These are phyloP conservation scores for Camptogramma bilineatum DNA, from an alignment of 2,888 invertebrate genomes.

Conservation along the genomic window DNA sequence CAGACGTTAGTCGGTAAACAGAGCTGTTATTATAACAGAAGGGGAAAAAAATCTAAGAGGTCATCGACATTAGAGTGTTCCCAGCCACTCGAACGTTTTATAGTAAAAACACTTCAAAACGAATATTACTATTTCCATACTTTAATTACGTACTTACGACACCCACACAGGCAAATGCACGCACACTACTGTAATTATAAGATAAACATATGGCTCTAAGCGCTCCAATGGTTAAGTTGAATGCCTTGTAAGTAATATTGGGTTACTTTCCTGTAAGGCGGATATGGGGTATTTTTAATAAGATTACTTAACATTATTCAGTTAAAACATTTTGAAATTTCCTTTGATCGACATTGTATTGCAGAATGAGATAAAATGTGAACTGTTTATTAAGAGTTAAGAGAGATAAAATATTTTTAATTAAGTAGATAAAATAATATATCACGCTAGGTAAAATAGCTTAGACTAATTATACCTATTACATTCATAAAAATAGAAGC, in stretches of 20 bases:
- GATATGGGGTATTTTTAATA: conserved; percentile 29
- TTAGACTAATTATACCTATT: not conserved
- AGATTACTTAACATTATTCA: conserved; percentile 5
- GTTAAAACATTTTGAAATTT: conserved; percentile 1
- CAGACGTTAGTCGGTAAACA: conserved; percentile 72
- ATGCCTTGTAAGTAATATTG: conserved; percentile 61
- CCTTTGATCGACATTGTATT: not conserved
- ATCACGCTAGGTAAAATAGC: not conserved
- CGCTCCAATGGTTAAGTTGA: conserved; percentile 53
- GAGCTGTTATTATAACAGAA: conserved; percentile 75
- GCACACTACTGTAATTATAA: conserved; percentile 65
- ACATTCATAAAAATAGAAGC: conserved; percentile 7
- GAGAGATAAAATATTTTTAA: too few species aligned
- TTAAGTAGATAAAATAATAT: not conserved
- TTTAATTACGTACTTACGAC: conserved; percentile 78
- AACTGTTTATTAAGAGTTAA: not conserved
- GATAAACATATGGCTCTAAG: conserved; percentile 80
- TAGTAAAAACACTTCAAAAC: conserved; percentile 85
- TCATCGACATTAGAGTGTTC: conserved; percentile 76
- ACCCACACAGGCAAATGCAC: conserved; percentile 62
- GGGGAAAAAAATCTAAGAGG: conserved; percentile 70
- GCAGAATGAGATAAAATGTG: not conserved
- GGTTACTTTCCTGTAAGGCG: conserved; percentile 62
- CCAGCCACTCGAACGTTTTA: conserved; percentile 82
- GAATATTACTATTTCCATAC: conserved; percentile 84